A percentile compares a stretch with the other conserved stretches of the same genome.
Evolutionary conservation across 2,113 vertebrate genomes (phyloP).

Genomic region (Pseudonaja textilis): DNA sequence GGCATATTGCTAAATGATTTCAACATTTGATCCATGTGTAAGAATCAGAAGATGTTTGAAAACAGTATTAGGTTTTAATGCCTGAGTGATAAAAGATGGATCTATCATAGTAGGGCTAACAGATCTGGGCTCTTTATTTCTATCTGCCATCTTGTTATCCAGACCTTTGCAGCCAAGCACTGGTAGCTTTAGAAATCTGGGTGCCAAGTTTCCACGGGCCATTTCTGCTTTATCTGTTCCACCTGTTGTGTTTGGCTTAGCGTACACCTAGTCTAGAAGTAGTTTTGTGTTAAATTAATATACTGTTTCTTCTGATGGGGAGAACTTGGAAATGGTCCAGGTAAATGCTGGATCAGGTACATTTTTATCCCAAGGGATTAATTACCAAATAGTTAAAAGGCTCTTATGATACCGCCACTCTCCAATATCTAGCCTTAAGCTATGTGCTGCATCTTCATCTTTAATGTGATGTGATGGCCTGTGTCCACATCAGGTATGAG

Average conservation of each 20-base stretch:
- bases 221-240: not conserved
- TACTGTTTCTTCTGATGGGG: not conserved
- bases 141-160: not conserved
- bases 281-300: not conserved
- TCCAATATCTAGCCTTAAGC: not conserved
- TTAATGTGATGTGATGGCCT: not conserved
- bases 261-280: not conserved
- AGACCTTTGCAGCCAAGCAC: not conserved
- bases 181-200: not conserved
- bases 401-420: not conserved
- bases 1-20: too few relatives aligned
- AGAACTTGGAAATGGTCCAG: not conserved
- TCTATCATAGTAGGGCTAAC: not conserved
- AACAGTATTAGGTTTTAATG: not conserved
- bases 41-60: not conserved
- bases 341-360: not conserved
- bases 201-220: not conserved
- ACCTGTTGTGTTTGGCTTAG: not conserved
- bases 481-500: not conserved
- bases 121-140: not conserved
- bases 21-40: not conserved
- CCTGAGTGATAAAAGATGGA: not conserved
- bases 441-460: not conserved
- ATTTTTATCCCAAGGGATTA: not conserved
- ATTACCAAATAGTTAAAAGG: not conserved